Conservation (phyloP, 2,113 vertebrate genomes). For the Archilochus colubris region DNA sequence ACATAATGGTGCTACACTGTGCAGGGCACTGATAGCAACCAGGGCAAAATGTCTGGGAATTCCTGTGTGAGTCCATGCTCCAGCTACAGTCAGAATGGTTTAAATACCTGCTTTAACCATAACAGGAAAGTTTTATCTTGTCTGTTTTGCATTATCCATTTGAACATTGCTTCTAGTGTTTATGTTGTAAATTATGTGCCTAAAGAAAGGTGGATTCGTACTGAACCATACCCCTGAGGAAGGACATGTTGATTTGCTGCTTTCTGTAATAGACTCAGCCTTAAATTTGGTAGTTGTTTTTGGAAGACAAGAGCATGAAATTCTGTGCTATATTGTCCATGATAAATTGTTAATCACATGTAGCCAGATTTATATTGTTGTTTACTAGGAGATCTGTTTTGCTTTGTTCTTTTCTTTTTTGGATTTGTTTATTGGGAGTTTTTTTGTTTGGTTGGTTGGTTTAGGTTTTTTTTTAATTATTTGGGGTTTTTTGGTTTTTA, state of each 20-base stretch:
- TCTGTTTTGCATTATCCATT: not conserved
- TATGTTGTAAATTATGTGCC: not conserved
- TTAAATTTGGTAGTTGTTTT: not conserved
- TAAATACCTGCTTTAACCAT: not conserved
- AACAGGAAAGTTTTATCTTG: not conserved
- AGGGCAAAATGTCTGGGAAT: not conserved
- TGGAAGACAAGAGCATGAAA: not conserved
- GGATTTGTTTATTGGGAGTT: not conserved
- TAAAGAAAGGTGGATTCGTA: not conserved
- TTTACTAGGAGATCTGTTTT: not conserved
- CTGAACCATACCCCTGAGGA: not conserved
- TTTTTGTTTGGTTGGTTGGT: too few species aligned
- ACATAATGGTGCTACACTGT: accelerated
- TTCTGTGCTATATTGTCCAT: not conserved
- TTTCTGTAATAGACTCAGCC: not conserved
- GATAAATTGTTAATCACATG: not conserved
- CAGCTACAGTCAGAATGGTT: not conserved
- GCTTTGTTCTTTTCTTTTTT: too few species aligned
- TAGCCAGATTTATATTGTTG: not conserved
- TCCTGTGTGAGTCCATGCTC: not conserved
- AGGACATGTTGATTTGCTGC: not conserved
- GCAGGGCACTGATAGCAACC: not conserved
- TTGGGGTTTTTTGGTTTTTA: too few species aligned
- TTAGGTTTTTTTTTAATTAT: not conserved
- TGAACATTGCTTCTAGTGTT: not conserved